Base-by-base conservation (phyloP, 2,797 vertebrate species). In the Lutjanus campechanus region DNA sequence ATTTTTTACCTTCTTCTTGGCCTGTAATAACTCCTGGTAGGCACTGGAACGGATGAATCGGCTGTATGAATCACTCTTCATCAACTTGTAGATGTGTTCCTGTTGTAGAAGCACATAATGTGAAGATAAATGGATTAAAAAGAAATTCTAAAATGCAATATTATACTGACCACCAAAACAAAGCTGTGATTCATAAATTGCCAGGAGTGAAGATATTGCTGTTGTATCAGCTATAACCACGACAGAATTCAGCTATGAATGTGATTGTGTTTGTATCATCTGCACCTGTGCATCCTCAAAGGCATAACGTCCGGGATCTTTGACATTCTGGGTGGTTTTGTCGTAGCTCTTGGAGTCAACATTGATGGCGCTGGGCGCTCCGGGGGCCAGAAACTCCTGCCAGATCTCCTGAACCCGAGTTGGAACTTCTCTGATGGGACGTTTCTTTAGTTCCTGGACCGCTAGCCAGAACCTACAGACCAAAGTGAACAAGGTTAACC, bases 41-140 rank as follows among this genome's bases (percentile, higher is more conserved):
- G 97, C 97, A 97, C 96, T 98, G 96, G 98, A 99, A 95, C 98
- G 97, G 95, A 99, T 97, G 95, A 99, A 99, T 93, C 98, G 98
- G 86, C 97, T 98, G 87, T 99, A 99, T 79, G 98, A 99, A 93
- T 99, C 98, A 90, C 98, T 99, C 95, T 99, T 99, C 98, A 99
- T 99, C 96, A 99, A 91, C 93, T 99, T 99, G 95, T 98, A 99
- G 96, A 99, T 99, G 91, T 99, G 98, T 95, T 98, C 98, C 98
- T 99, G 93, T 71, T 88, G 92, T 8, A 76, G 47, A 87, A 70
- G 83, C 46, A 74, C 16, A 83, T 43, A 36, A 62, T 11, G 41
- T 20, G 5, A 66, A 40, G 75, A 58, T 41, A 20, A n/a, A 62
- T 12, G 9, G n/a, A 62, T 50, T 11, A 19, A 19, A 9, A 58